A percentile compares a stretch with the other conserved stretches of the same genome.
Conservation (phyloP, 2,888 invertebrate genomes). For the Hetaerina titia region DNA sequence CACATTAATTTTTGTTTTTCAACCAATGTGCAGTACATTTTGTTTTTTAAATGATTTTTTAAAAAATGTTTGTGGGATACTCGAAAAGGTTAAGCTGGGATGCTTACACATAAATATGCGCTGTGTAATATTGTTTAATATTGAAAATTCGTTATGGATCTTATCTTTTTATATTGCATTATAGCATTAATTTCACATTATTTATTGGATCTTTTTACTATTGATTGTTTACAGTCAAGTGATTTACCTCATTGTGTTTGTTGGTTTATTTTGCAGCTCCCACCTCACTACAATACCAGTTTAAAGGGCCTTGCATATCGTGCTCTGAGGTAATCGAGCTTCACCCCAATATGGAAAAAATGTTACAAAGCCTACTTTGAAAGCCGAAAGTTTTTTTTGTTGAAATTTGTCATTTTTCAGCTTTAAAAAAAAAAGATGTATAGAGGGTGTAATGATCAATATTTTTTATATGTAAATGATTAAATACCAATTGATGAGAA, state of each 20-base stretch:
- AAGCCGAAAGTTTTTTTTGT: slow-evolving; percentile 48
- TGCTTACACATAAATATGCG: not conserved
- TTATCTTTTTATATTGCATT: not conserved
- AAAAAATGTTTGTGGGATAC: not conserved
- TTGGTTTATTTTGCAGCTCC: slow-evolving; percentile 74
- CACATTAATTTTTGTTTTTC: no score
- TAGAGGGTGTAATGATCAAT: not conserved
- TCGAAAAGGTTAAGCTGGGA: not conserved
- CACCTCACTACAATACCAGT: slow-evolving; percentile 76
- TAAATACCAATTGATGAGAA: not conserved
- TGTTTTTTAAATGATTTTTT: not conserved
- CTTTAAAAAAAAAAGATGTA: not conserved
- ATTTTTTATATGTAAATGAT: slow-evolving; percentile 18
- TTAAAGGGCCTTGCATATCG: slow-evolving; percentile 75
- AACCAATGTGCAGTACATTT: not conserved
- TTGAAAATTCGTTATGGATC: not conserved
- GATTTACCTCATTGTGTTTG: slow-evolving; percentile 40
- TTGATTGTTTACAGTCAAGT: not conserved
- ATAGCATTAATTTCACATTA: not conserved
- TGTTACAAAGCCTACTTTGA: slow-evolving; percentile 36
- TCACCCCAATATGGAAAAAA: slow-evolving; percentile 25
- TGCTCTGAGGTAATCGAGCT: slow-evolving; percentile 74
- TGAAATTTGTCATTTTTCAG: slow-evolving; percentile 41
- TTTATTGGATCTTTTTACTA: not conserved
- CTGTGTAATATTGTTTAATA: not conserved